Base-by-base conservation (phyloP, 64 coral and sea anemone genomes). In the Hydrozoanthus tunicans region DNA sequence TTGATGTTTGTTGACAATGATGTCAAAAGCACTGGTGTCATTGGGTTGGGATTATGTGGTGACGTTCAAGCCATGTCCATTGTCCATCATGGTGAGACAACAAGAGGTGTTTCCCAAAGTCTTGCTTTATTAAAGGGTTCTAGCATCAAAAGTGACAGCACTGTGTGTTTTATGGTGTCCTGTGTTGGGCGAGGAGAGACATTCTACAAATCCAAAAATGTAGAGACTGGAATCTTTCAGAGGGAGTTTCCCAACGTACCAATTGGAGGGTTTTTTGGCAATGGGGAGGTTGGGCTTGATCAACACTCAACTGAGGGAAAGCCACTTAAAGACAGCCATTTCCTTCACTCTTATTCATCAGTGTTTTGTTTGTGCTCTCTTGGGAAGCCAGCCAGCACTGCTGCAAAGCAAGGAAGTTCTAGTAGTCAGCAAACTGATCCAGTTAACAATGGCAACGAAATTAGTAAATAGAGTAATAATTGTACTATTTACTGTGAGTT, bases 331-430 rank as follows among this genome's bases (percentile, higher is more conserved):
- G 95, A 96, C 90, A 89, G 83, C 57, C 95, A 96, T 62, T 96
- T 94, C 81, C 85, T 96, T 17, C 95, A 96, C 51, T 96, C 95
- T 9, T 96, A 94, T 77, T 96, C 95, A 27, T 94, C 95, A 58
- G 95, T 96, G 59, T 96, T 96, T 92, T 96, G 95, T 65, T 75
- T 96, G 75, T 96, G 95, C 62, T 96, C 95, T 20, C 89, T 96
- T 58, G 92, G 88, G 6, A 78, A 64, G 17, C 89, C 58, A 79
- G 9, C n/a, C 0, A 43, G 0, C 32, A 5, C 59, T 8, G 0
- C 89, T 57, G 78, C 43, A 6, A 65, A 14, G 13, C 61, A 17
- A 17, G 59, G 25, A 25, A 24, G 24, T 62, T 61, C 20, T 5
- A 43, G 32, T 43, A 43, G 32, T 43, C 32, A 43, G 32, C 32